These are phyloP conservation scores for Regulus satrapa DNA, from an alignment of 2,113 vertebrate species.

Conservation along the genomic window DNA sequence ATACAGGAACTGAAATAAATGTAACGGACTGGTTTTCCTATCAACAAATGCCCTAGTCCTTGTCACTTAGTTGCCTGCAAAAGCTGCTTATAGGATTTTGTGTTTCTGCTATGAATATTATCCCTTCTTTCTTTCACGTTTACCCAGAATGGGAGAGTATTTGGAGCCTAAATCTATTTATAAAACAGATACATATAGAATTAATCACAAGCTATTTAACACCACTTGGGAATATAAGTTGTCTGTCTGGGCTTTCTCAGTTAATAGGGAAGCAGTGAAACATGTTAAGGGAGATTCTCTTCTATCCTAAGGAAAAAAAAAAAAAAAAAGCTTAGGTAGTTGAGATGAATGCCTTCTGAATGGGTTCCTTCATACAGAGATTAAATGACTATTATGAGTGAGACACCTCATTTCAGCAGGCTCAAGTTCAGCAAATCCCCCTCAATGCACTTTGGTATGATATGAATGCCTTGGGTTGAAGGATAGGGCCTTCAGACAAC, in stretches of 20 bases:
- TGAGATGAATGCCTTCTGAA: neutral
- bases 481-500: neutral
- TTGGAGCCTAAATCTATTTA: neutral
- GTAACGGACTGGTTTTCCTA: neutral
- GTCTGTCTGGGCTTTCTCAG: neutral
- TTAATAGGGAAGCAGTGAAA: neutral
- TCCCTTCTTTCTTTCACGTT: neutral
- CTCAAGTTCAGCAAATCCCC: slow-evolving; percentile 1
- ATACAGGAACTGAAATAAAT: neutral
- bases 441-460: neutral
- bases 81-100: neutral
- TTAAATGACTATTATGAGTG: neutral
- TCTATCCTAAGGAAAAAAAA: neutral
- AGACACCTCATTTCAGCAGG: neutral
- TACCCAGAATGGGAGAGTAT: neutral
- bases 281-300: neutral
- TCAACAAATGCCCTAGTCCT: neutral
- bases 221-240: neutral
- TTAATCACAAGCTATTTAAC: neutral
- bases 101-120: neutral
- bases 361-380: neutral
- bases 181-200: neutral
- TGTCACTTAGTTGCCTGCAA: neutral
- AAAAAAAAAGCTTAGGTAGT: neutral
- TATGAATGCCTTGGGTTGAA: neutral